A percentile compares a stretch with the other conserved stretches of the same genome.
phyloP scores from a whole-genome alignment of 2,888 invertebrate species.

The Cataglyphis cursor region DNA sequence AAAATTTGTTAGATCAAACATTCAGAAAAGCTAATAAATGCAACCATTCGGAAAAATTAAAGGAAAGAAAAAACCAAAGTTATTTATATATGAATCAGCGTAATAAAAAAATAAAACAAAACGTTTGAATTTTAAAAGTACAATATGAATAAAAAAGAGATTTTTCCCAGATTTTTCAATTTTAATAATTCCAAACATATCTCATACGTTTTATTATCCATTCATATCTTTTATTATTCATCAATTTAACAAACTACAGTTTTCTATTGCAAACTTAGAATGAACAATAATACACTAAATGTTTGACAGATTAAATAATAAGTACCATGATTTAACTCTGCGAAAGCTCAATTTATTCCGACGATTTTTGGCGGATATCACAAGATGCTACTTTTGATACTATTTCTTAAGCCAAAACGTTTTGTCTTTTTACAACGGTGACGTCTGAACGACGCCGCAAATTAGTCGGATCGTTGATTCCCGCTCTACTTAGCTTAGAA shows the following conservation, averaged over 20 bases:
- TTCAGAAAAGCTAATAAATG: neutral
- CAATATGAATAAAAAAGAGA: neutral
- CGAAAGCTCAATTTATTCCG: slow-evolving; percentile 13
- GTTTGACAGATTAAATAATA: neutral
- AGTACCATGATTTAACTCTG: neutral
- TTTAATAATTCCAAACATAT: neutral
- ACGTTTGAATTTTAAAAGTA: neutral
- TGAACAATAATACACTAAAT: neutral
- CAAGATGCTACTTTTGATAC: slow-evolving; percentile 28
- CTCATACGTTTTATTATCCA: neutral
- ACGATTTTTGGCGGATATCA: slow-evolving; percentile 7
- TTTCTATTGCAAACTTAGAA: neutral
- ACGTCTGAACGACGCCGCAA: slow-evolving; percentile 39
- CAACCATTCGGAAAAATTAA: neutral
- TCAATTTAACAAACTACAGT: neutral
- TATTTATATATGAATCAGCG: neutral
- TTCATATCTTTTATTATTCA: neutral
- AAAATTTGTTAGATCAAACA: neutral
- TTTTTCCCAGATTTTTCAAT: neutral
- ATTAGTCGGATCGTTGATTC: slow-evolving; percentile 56
- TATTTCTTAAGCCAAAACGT: slow-evolving; percentile 30
- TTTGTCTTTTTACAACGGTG: slow-evolving; percentile 15
- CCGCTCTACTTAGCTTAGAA: slow-evolving; percentile 41
- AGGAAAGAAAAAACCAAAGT: neutral
- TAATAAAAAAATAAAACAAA: neutral